phyloP scores from a whole-genome alignment of 2,113 vertebrate genomes.

The Sorex araneus region DNA sequence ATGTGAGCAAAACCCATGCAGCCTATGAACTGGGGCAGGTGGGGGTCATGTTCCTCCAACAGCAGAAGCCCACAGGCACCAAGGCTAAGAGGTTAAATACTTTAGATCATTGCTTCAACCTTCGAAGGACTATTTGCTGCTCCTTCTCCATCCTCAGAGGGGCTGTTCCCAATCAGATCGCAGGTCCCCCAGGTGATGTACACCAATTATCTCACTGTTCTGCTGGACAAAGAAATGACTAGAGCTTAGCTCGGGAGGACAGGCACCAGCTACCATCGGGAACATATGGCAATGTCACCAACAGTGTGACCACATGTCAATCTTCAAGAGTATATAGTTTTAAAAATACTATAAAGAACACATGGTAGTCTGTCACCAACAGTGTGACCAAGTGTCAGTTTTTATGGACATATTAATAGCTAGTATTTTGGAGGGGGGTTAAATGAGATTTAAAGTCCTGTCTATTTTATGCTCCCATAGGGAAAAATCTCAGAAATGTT shows the following conservation, averaged over 20 bases:
- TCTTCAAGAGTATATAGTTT: not conserved
- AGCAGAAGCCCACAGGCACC: not conserved
- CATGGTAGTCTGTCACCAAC: too few relatives aligned
- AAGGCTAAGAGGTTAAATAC: not conserved
- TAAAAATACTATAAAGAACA: too few relatives aligned
- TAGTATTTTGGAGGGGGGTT: too few relatives aligned
- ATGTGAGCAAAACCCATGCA: not conserved
- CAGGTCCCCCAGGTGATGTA: not conserved
- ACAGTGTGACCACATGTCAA: not conserved
- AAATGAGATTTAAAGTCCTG: not conserved
- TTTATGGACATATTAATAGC: too few relatives aligned
- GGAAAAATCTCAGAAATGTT: not conserved
- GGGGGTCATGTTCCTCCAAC: not conserved
- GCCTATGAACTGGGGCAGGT: not conserved
- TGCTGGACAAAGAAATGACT: not conserved
- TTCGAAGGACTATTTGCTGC: not conserved
- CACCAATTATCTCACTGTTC: not conserved
- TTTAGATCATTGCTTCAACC: not conserved
- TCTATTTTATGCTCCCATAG: not conserved
- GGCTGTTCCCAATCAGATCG: not conserved
- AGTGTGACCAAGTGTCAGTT: too few relatives aligned
- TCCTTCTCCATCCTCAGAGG: not conserved
- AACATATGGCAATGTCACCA: not conserved
- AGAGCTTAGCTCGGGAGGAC: not conserved
- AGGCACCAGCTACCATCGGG: not conserved